Evolutionary conservation across 2,888 invertebrate genomes (phyloP).

Genomic region (Xestobium rufovillosum): DNA sequence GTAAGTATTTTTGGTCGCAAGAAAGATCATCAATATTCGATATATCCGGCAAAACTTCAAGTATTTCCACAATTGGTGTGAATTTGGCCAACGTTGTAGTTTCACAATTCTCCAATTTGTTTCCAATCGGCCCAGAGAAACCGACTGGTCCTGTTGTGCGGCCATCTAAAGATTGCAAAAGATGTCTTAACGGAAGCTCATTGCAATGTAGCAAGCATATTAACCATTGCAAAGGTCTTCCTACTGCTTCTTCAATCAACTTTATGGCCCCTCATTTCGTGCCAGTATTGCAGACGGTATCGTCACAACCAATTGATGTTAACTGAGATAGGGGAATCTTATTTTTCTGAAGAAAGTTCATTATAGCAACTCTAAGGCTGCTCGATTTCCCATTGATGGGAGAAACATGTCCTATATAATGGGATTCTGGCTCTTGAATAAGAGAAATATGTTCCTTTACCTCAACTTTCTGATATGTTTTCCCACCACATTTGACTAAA

Average conservation of each 20-base stretch:
- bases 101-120: conserved; percentile 17
- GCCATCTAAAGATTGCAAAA: conserved; percentile 25
- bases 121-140: conserved; percentile 27
- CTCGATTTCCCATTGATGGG: conserved; percentile 8
- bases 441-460: conserved; percentile 23
- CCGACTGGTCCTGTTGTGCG: conserved; percentile 23
- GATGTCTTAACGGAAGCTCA: too few relatives aligned
- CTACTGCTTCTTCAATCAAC: conserved; percentile 20
- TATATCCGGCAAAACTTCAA: too few relatives aligned
- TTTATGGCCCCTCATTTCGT: conserved; percentile 22
- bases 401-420: conserved; percentile 17
- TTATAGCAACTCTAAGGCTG: conserved; percentile 10
- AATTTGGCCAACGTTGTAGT: conserved; percentile 15
- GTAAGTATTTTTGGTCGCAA: conserved; percentile 12
- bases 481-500: conserved; percentile 8
- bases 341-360: conserved; percentile 10
- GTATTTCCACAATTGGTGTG: too few relatives aligned
- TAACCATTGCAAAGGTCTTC: conserved; percentile 25
- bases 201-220: conserved; percentile 25
- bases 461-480: conserved; percentile 11
- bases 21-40: conserved; percentile 5
- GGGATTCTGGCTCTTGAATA: conserved; percentile 18
- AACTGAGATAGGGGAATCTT: conserved; percentile 10
- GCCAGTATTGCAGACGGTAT: conserved; percentile 25
- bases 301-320: conserved; percentile 22